Conservation (phyloP, 2,797 vertebrate genomes). For the Picus viridis region DNA sequence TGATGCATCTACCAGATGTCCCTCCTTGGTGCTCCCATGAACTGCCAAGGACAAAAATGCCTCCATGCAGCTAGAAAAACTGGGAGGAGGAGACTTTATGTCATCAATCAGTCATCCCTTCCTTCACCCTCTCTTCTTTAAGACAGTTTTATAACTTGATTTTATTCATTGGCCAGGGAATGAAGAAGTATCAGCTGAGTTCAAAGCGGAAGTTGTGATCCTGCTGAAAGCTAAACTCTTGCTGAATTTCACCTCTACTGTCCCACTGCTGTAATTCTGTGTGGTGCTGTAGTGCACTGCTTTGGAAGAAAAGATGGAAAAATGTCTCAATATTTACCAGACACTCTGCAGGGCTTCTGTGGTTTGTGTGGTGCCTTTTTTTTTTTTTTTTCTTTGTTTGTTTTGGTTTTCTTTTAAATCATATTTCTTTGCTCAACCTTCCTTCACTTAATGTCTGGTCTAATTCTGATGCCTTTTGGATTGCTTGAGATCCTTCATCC, state of each 20-base stretch:
- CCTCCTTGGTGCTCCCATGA: neutral
- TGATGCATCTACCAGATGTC: neutral
- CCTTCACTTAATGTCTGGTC: neutral
- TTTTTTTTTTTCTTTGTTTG: no score
- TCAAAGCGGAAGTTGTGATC: neutral
- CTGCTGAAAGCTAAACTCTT: neutral
- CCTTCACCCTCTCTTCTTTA: neutral
- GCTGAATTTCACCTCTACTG: neutral
- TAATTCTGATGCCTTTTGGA: no score
- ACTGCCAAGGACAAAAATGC: neutral
- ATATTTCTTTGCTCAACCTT: fast-evolving
- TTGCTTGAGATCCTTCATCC: no score
- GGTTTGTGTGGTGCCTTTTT: no score
- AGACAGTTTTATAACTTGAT: neutral
- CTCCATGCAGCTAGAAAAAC: neutral
- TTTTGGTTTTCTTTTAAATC: neutral
- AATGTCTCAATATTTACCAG: neutral
- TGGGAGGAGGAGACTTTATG: neutral
- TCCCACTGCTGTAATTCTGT: neutral
- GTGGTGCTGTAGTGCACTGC: neutral
- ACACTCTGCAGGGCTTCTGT: neutral
- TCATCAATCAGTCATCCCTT: neutral
- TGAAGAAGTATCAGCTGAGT: neutral
- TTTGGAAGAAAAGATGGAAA: neutral
- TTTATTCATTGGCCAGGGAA: neutral